Percentiles rank a stretch among this genome's conserved stretches.
Evolutionary conservation across 2,888 invertebrate species (phyloP).

Genomic region (Phania funesta): DNA sequence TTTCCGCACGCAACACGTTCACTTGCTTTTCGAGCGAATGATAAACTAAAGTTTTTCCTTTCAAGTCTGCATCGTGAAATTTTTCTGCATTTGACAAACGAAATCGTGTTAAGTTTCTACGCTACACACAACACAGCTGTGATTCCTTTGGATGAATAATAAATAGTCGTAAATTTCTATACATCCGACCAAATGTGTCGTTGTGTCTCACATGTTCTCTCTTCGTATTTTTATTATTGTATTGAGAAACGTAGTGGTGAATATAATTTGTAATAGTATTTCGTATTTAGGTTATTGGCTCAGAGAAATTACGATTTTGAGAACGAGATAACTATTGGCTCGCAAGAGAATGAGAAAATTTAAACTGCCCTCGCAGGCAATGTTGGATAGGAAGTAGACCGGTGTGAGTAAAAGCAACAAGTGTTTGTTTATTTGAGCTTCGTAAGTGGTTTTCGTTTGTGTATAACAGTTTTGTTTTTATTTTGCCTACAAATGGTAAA

Average conservation of each 20-base stretch:
- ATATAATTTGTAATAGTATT: not conserved
- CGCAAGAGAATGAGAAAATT: not conserved
- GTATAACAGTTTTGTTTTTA: constrained; percentile 40
- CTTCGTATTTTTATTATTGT: not conserved
- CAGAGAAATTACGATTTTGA: not conserved
- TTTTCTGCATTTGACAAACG: constrained; percentile 30
- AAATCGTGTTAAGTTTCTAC: constrained; percentile 57
- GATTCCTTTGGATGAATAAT: constrained; percentile 51
- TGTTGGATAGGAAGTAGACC: not conserved
- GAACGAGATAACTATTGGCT: not conserved
- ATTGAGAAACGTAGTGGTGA: constrained; percentile 28
- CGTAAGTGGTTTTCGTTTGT: not conserved
- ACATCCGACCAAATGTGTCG: constrained; percentile 36
- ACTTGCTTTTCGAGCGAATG: constrained; percentile 53
- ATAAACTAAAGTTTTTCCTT: constrained; percentile 58
- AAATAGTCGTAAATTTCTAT: constrained; percentile 45
- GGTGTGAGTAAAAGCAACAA: not conserved
- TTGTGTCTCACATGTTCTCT: not conserved
- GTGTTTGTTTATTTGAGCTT: not conserved
- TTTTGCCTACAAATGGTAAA: not conserved
- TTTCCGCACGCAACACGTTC: constrained; percentile 48
- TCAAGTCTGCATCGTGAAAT: constrained; percentile 17
- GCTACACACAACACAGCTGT: constrained; percentile 19
- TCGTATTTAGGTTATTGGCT: constrained; percentile 46
- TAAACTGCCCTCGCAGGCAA: not conserved